Conservation (phyloP, 1,140 invertebrate species). For the Drosophila ohnishii region DNA sequence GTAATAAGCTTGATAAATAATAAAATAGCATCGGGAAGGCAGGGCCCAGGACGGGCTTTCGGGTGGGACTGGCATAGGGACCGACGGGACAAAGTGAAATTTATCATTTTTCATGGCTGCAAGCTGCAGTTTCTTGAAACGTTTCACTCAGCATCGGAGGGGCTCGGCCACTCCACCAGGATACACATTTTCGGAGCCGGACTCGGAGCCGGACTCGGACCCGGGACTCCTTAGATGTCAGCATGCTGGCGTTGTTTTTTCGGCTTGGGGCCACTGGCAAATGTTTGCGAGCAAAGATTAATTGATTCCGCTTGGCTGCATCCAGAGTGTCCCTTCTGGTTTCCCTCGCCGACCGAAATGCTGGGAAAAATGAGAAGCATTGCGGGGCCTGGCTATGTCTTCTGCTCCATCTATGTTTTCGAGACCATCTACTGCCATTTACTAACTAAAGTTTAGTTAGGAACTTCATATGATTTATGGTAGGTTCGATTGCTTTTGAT, state of each 20-base stretch:
- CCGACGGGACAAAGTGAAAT: constrained; percentile 66
- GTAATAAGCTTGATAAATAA: constrained; percentile 82
- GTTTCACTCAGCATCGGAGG: constrained; percentile 67
- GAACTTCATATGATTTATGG: constrained; percentile 25
- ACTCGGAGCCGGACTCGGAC: constrained; percentile 18
- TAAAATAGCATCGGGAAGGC: constrained; percentile 61
- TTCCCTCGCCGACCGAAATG: constrained; percentile 9
- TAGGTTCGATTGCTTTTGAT: not conserved
- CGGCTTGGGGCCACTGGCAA: constrained; percentile 53
- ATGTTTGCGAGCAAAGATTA: constrained; percentile 78
- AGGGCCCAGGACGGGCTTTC: constrained; percentile 2
- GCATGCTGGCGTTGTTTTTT: constrained; percentile 52
- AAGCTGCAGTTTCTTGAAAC: constrained; percentile 80
- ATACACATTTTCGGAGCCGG: constrained; percentile 60
- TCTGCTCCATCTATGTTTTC: constrained; percentile 7
- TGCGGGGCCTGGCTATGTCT: constrained; percentile 4
- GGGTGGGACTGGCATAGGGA: not conserved
- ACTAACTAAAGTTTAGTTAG: constrained; percentile 6
- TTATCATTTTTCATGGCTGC: constrained; percentile 80
- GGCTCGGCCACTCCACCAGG: constrained; percentile 15
- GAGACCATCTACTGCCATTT: not conserved
- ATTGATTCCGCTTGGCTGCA: constrained; percentile 81
- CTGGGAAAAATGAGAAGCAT: not conserved
- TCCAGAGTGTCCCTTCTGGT: constrained; percentile 64
- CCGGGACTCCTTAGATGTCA: constrained; percentile 69